Conservation (phyloP, 2,797 vertebrate species). For the Ptychadena robeensis region DNA sequence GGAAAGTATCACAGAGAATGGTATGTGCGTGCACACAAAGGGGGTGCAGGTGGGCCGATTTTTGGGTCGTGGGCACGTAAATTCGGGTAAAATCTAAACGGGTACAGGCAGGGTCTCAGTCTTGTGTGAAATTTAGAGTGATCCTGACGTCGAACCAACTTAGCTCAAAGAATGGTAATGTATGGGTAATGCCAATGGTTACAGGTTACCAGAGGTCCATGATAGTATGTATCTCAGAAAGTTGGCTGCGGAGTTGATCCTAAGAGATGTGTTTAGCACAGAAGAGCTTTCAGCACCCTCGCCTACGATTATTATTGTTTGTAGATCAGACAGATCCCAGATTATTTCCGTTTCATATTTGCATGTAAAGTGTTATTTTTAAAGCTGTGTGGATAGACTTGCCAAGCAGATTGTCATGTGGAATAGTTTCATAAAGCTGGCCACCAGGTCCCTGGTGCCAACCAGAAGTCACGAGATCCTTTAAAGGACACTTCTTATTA, state of each 20-base stretch:
- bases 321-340: conserved; percentile 39
- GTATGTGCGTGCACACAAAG: too few species aligned
- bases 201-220: too few species aligned
- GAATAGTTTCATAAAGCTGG: neutral
- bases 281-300: conserved; percentile 16
- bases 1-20: too few species aligned
- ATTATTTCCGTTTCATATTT: conserved; percentile 27
- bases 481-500: neutral
- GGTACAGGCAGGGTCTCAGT: too few species aligned
- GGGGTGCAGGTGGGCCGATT: too few species aligned
- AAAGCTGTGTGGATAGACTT: neutral
- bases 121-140: too few species aligned
- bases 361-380: conserved; percentile 10
- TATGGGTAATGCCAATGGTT: too few species aligned
- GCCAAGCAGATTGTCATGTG: neutral
- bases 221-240: neutral
- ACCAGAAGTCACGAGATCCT: neutral
- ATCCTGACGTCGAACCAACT: too few species aligned
- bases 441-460: neutral
- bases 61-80: too few species aligned
- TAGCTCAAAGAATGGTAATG: too few species aligned
- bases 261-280: conserved; percentile 24
- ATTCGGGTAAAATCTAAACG: too few species aligned
- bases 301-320: conserved; percentile 34
- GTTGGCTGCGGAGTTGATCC: conserved; percentile 37